Conservation (phyloP, 2,888 invertebrate species). For the Apotomis turbidana region DNA sequence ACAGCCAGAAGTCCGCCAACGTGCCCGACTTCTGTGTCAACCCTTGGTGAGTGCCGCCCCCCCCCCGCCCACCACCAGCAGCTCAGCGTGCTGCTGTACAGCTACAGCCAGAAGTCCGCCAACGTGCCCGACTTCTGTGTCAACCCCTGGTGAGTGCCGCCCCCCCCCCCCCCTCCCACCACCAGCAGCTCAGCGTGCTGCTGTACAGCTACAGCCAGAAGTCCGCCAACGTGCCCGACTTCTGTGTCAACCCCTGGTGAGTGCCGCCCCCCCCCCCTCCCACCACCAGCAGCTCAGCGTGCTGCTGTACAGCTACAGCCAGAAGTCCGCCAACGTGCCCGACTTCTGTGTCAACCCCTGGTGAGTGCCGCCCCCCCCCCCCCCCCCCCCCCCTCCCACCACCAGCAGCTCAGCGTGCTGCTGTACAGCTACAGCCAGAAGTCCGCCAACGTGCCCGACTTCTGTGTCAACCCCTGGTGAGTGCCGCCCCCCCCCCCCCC, state of each 20-base stretch:
- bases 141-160: background rate
- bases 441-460: background rate
- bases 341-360: background rate
- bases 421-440: background rate
- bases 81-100: background rate
- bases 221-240: slow-evolving; percentile 1
- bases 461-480: background rate
- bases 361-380: background rate
- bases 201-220: background rate
- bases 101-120: background rate
- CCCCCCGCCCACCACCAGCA: background rate
- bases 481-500: background rate
- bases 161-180: background rate
- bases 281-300: background rate
- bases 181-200: background rate
- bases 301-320: background rate
- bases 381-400: no score
- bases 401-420: background rate
- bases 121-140: background rate
- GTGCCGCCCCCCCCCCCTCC: background rate
- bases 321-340: background rate
- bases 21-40: background rate
- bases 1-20: background rate
- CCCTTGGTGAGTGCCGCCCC: background rate
- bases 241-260: background rate